phyloP scores from a whole-genome alignment of 2,888 invertebrate species.

The Tenthredo amoena region DNA sequence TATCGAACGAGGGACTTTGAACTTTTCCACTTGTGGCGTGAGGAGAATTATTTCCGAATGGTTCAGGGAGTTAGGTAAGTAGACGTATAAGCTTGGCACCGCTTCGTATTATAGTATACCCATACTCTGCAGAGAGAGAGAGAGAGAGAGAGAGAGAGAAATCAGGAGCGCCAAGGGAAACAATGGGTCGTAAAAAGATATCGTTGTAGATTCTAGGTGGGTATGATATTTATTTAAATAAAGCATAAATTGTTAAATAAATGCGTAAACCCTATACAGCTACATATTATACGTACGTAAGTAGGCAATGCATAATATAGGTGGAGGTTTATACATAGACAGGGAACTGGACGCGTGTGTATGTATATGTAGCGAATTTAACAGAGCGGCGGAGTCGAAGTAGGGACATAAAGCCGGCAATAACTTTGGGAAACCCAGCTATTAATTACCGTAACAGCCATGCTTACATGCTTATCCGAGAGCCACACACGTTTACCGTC shows the following conservation, averaged over 20 bases:
- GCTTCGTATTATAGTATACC: not conserved
- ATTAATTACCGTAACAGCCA: slow-evolving; percentile 64
- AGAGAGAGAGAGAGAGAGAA: slow-evolving; percentile 30
- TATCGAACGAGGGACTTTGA: not conserved
- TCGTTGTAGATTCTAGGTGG: slow-evolving; percentile 61
- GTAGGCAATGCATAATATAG: slow-evolving; percentile 46
- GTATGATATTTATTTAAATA: slow-evolving; percentile 57
- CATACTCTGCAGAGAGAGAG: slow-evolving; percentile 11
- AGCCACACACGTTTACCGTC: slow-evolving; percentile 46
- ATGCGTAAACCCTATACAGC: slow-evolving; percentile 51
- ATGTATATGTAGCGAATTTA: slow-evolving; percentile 19
- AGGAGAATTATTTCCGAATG: not conserved
- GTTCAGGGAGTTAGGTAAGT: not conserved
- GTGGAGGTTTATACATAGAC: not conserved
- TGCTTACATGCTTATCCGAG: slow-evolving; percentile 64
- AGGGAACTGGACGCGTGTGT: not conserved
- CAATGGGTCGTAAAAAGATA: slow-evolving; percentile 40
- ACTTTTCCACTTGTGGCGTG: not conserved
- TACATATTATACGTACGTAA: not conserved
- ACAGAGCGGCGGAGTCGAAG: slow-evolving; percentile 41
- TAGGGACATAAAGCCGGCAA: slow-evolving; percentile 61
- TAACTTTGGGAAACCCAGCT: slow-evolving; percentile 61
- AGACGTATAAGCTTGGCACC: not conserved
- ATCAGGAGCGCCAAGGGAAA: slow-evolving; percentile 33
- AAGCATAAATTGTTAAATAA: slow-evolving; percentile 60